A percentile compares a stretch with the other conserved stretches of the same genome.
Conservation (phyloP, 1,140 invertebrate species). For the Aleiodes sp. region DNA sequence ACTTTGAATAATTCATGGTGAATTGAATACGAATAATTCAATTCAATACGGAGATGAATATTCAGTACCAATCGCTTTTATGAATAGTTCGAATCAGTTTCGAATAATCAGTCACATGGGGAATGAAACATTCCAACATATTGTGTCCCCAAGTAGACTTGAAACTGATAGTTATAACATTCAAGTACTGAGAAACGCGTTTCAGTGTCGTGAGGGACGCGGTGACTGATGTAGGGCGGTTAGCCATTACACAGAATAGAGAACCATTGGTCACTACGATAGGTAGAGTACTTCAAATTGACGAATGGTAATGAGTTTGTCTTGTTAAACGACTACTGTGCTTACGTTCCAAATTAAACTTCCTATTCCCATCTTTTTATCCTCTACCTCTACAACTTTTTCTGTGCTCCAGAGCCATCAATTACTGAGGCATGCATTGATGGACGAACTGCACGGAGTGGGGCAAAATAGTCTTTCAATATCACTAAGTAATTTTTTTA, state of each 20-base stretch:
- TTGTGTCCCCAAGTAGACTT: slow-evolving; percentile 8
- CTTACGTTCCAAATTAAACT: slow-evolving; percentile 53
- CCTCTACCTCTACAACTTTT: neutral
- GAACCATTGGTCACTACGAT: slow-evolving; percentile 66
- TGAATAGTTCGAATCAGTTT: too few relatives aligned
- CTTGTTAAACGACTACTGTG: slow-evolving; percentile 60
- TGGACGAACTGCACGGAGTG: neutral
- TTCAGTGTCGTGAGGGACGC: slow-evolving; percentile 32
- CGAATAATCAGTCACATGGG: neutral
- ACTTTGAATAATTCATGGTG: too few relatives aligned
- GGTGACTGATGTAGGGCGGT: slow-evolving; percentile 64
- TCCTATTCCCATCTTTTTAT: slow-evolving; percentile 24
- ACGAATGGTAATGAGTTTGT: slow-evolving; percentile 67
- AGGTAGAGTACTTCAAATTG: slow-evolving; percentile 65
- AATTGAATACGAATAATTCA: too few relatives aligned
- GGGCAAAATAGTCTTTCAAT: slow-evolving; percentile 28
- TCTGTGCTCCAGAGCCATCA: neutral
- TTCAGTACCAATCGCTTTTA: too few relatives aligned
- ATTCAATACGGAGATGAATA: too few relatives aligned
- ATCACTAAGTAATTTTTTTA: neutral
- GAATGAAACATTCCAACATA: too few relatives aligned
- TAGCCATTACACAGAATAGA: slow-evolving; percentile 64
- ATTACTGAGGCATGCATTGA: neutral
- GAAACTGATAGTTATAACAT: neutral
- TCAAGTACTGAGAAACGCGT: neutral